These are phyloP conservation scores for Agrenia bidenticulata DNA, from an alignment of 2,888 invertebrate genomes.

Conservation along the genomic window DNA sequence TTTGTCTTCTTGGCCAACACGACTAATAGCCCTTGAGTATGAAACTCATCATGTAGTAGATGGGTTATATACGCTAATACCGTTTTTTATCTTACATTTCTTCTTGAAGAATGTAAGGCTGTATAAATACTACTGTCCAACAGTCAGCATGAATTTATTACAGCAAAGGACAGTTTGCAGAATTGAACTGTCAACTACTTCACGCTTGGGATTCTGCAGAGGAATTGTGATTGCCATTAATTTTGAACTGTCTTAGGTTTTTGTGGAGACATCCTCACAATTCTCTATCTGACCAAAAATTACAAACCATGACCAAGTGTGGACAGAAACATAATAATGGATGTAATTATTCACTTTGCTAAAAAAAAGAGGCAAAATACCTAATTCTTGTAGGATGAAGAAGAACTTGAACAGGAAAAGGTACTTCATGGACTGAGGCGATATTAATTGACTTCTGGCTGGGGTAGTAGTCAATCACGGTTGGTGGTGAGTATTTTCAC, in stretches of 20 bases:
- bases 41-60: too few species aligned
- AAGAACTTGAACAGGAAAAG: too few species aligned
- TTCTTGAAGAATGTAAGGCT: too few species aligned
- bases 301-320: constrained; percentile 7
- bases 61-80: too few species aligned
- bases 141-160: too few species aligned
- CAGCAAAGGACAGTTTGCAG: background rate
- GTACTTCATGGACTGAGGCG: background rate
- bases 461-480: constrained; percentile 21
- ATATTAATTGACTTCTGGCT: constrained; percentile 8
- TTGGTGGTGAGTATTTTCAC: constrained; percentile 19
- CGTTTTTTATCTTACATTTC: too few species aligned
- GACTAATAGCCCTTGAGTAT: background rate
- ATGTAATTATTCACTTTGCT: constrained; percentile 7
- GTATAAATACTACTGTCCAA: background rate
- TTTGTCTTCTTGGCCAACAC: constrained; percentile 3
- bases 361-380: background rate
- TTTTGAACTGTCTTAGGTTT: background rate
- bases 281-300: background rate
- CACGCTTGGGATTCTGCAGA: constrained; percentile 1
- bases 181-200: constrained; percentile 20
- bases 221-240: constrained; percentile 5
- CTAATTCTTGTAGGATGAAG: too few species aligned
- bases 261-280: background rate
- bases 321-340: constrained; percentile 5